Base-by-base conservation (phyloP, 2,113 vertebrate genomes). In the Morone saxatilis region DNA sequence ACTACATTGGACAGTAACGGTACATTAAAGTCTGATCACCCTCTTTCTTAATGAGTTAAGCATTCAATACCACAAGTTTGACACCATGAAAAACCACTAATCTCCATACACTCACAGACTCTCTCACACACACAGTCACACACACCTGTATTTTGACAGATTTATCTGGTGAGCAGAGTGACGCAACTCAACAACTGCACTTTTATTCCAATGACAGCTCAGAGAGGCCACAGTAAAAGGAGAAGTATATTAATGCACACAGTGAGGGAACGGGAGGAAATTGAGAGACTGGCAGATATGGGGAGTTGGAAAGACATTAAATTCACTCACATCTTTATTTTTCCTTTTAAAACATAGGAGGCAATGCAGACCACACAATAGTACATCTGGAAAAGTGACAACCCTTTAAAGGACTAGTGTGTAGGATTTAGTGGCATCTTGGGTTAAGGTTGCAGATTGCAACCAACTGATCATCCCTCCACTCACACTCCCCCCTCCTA, bases 61-160 rank as follows among this genome's bases (percentile, higher is more conserved):
- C 69, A 78, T 63, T 69, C 45, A 62, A 67, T 40, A 7, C 22
- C 38, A 61, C 51, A 59, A 10, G 56, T 78, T 61, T 71, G 22
- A 78, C 71, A 40, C 47, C 66, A 38, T 31, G 22, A 56, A 41
- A 82, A 59, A 31, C 11, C 73, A 20, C 68, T 25, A 14, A 65
- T 81, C 73, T 57, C 25, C 50, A 22, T 38, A 40, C 76, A 57
- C 61, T 54, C 80, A 68, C 6, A 48, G 7, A 20, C 54, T 17
- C 50, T 40, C 53, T 63, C 72, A 69, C n/a, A 69, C 40, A 76
- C n/a, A 68, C 47, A 62, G 12, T 56, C 11, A 43, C 57, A 66
- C 57, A 84, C 75, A 84, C 61, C 71, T 84, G 77, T 43, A 76
- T 80, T 79, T 75, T 80, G 88, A 88, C 88, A 88, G 84, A 91